Conservation (phyloP, 2,888 invertebrate species). For the Eumacrocentrus americanus region DNA sequence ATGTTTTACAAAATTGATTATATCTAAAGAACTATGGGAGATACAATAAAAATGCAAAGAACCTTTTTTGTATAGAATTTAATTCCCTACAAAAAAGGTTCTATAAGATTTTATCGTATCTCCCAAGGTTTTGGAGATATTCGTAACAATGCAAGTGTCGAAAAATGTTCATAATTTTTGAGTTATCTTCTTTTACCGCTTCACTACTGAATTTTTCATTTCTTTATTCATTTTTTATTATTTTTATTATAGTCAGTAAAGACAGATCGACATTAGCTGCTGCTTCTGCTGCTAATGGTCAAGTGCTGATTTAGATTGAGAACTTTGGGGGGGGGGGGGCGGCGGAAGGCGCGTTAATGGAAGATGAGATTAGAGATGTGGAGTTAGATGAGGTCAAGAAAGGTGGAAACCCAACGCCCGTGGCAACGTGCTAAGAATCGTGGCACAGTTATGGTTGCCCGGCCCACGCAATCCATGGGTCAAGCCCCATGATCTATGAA, state of each 20-base stretch:
- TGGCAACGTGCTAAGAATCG: slow-evolving; percentile 38
- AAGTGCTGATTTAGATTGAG: not conserved
- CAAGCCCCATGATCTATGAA: slow-evolving; percentile 58
- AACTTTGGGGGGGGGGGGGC: too few species aligned
- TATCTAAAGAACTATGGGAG: not conserved
- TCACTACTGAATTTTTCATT: not conserved
- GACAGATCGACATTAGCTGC: too few species aligned
- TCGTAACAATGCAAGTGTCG: too few species aligned
- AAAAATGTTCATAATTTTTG: not conserved
- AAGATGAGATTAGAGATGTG: slow-evolving; percentile 24
- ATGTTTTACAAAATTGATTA: not conserved
- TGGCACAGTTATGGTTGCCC: slow-evolving; percentile 35
- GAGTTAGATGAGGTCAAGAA: slow-evolving; percentile 33
- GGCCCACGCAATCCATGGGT: slow-evolving; percentile 58
- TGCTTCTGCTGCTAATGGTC: too few species aligned
- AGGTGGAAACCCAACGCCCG: slow-evolving; percentile 44
- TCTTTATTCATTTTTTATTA: not conserved
- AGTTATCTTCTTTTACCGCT: not conserved
- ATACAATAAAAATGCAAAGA: too few species aligned
- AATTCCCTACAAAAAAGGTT: too few species aligned
- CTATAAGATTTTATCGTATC: too few species aligned
- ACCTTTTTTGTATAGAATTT: too few species aligned
- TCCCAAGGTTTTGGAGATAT: too few species aligned
- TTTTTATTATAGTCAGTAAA: too few species aligned
- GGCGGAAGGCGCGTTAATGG: slow-evolving; percentile 6